Percentiles rank a stretch among this genome's conserved stretches.
These are phyloP conservation scores for Aproaerema taeniolella DNA, from an alignment of 2,888 invertebrate genomes.

Conservation along the genomic window DNA sequence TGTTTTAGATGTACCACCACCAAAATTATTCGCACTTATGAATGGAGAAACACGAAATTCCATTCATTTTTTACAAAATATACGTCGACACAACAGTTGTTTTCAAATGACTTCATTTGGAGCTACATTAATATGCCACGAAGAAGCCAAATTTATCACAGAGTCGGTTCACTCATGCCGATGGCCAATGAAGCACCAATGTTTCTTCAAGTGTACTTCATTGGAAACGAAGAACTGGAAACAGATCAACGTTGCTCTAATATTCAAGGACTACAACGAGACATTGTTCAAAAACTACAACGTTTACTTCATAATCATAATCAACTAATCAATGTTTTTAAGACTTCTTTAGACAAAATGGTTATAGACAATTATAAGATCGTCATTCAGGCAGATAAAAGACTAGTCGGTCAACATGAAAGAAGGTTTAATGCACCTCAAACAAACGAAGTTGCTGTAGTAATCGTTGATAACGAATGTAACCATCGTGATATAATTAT, in stretches of 20 bases:
- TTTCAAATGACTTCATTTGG: not conserved
- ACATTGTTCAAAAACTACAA: constrained; percentile 28
- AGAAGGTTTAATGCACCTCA: constrained; percentile 28
- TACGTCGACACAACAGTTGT: not conserved
- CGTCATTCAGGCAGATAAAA: constrained; percentile 29
- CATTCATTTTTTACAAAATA: not conserved
- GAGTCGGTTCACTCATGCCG: constrained; percentile 28
- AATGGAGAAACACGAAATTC: not conserved
- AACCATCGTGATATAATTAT: constrained; percentile 14
- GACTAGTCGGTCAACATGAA: constrained; percentile 30
- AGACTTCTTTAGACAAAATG: constrained; percentile 29
- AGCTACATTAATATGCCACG: not conserved
- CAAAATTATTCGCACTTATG: not conserved
- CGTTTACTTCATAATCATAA: constrained; percentile 28
- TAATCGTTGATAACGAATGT: not conserved
- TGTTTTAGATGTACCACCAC: not conserved
- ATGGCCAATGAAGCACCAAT: constrained; percentile 22
- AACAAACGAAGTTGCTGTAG: constrained; percentile 20
- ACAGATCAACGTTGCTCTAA: constrained; percentile 23
- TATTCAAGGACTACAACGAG: constrained; percentile 25
- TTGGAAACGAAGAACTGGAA: constrained; percentile 27
- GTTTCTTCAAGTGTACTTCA: constrained; percentile 34
- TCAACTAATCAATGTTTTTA: constrained; percentile 26
- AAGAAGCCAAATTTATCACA: constrained; percentile 33
- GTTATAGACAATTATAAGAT: constrained; percentile 27